phyloP scores from a whole-genome alignment of 1,140 invertebrate species.

The Drosophila eugracilis region DNA sequence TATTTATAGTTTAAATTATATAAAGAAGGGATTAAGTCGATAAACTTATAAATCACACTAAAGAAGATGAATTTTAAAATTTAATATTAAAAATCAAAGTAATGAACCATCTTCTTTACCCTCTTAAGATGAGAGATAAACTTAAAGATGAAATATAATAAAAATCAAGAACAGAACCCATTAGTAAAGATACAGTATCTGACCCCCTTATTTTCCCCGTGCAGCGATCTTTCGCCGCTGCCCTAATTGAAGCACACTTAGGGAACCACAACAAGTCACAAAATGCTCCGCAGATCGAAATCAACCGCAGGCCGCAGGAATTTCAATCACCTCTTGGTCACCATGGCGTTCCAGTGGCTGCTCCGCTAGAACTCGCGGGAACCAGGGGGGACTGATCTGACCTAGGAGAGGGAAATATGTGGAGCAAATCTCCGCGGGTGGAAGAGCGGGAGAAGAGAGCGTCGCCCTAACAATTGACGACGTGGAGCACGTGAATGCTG shows the following conservation, averaged over 20 bases:
- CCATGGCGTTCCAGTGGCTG: slow-evolving; percentile 37
- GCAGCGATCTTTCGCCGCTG: slow-evolving; percentile 5
- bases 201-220: not conserved
- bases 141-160: too few species aligned
- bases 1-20: too few species aligned
- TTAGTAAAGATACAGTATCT: too few species aligned
- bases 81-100: too few species aligned
- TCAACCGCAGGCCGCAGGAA: slow-evolving; percentile 39
- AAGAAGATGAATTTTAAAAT: too few species aligned
- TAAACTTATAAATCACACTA: too few species aligned
- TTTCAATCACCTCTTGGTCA: slow-evolving; percentile 44
- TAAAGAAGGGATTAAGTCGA: too few species aligned
- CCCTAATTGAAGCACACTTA: slow-evolving; percentile 49
- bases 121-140: too few species aligned
- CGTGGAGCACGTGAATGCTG: slow-evolving; percentile 80
- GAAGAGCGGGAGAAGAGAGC: slow-evolving; percentile 12
- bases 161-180: not conserved
- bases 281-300: slow-evolving; percentile 42
- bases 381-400: slow-evolving; percentile 3
- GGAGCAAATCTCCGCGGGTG: slow-evolving; percentile 6
- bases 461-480: slow-evolving; percentile 47
- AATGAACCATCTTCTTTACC: too few species aligned
- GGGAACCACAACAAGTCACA: slow-evolving; percentile 30
- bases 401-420: slow-evolving; percentile 1
- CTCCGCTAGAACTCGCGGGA: not conserved